Evolutionary conservation across 2,113 vertebrate genomes (phyloP).

Genomic region (Raphicerus campestris): DNA sequence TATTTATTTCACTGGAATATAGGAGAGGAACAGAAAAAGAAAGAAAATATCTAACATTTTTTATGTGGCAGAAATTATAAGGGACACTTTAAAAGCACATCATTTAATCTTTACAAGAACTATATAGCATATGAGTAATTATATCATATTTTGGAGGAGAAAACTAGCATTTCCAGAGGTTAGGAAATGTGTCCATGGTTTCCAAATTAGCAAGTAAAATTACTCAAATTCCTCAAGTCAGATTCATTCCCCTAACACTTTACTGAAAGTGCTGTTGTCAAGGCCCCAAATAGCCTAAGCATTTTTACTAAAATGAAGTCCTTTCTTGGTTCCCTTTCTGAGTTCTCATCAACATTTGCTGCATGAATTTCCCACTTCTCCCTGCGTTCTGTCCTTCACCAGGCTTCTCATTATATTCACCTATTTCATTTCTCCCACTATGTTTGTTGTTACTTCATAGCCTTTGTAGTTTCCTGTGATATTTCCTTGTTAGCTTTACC

Average conservation of each 20-base stretch:
- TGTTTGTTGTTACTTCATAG: background rate
- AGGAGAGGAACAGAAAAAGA: background rate
- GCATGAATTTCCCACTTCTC: background rate
- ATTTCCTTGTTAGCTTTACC: background rate
- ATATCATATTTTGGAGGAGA: background rate
- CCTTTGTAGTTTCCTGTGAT: background rate
- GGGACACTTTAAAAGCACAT: background rate
- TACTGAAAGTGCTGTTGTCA: background rate
- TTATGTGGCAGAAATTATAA: background rate
- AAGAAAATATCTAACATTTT: background rate
- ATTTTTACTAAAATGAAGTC: background rate
- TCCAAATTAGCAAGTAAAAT: background rate
- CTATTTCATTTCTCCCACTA: background rate
- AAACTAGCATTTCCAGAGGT: constrained; percentile 4
- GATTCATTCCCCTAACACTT: background rate
- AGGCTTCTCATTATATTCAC: background rate
- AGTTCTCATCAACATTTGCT: background rate
- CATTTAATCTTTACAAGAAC: background rate
- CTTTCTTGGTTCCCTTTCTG: background rate
- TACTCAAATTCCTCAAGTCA: background rate
- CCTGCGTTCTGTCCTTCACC: background rate
- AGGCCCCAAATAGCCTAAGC: background rate
- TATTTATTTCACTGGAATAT: background rate
- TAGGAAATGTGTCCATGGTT: background rate
- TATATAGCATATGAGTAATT: background rate